Evolutionary conservation across 2,888 invertebrate genomes (phyloP).

Genomic region (Linnaemya vulpina): DNA sequence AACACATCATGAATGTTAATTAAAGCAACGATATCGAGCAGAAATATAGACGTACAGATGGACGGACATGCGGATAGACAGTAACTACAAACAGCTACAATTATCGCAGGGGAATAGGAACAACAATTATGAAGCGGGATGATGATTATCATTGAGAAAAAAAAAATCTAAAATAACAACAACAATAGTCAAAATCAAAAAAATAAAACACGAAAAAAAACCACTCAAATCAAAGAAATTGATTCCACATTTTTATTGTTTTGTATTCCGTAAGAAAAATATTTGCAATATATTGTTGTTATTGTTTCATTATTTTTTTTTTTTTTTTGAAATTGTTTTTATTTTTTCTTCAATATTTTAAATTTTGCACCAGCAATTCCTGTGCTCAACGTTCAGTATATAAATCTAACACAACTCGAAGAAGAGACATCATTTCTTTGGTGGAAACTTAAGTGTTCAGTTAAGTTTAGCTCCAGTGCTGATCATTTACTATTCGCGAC

Average conservation of each 20-base stretch:
- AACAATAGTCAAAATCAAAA: conserved; percentile 1
- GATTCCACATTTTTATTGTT: conserved; percentile 36
- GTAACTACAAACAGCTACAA: conserved; percentile 37
- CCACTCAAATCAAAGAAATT: conserved; percentile 52
- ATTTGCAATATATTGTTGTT: conserved; percentile 70
- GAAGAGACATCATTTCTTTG: conserved; percentile 82
- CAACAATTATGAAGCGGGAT: conserved; percentile 52
- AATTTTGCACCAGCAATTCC: conserved; percentile 74
- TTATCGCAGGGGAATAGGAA: conserved; percentile 51
- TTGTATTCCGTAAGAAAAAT: conserved; percentile 37
- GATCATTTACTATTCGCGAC: conserved; percentile 75
- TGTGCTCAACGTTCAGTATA: conserved; percentile 77
- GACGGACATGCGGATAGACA: conserved; percentile 63
- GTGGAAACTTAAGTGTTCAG: conserved; percentile 83
- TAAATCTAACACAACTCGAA: conserved; percentile 82
- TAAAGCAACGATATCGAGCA: conserved; percentile 66
- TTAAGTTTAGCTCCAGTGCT: conserved; percentile 83
- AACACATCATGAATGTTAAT: conserved; percentile 75
- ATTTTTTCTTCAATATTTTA: conserved; percentile 35
- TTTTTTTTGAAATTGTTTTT: conserved; percentile 35
- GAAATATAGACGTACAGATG: conserved; percentile 54
- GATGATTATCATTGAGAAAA: conserved; percentile 42
- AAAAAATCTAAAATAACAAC: background rate
- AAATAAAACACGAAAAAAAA: conserved; percentile 15
- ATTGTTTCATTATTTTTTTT: conserved; percentile 49